A percentile compares a stretch with the other conserved stretches of the same genome.
Evolutionary conservation across 2,888 invertebrate species (phyloP).

Genomic region (Augochlorella aurata): DNA sequence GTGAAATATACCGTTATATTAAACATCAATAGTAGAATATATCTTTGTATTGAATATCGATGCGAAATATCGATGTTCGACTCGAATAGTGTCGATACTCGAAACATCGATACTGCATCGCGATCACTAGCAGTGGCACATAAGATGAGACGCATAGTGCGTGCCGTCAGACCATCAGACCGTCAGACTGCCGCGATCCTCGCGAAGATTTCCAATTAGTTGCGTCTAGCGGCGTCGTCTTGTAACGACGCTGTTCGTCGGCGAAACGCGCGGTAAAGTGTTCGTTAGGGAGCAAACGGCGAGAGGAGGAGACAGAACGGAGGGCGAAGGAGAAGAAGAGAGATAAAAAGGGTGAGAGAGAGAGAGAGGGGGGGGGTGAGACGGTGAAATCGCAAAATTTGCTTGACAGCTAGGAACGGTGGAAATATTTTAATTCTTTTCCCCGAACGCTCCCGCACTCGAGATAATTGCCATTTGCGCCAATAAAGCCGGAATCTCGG

Average conservation of each 20-base stretch:
- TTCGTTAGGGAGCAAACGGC: slow-evolving; percentile 51
- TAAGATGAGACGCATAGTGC: neutral
- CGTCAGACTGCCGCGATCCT: slow-evolving; percentile 2
- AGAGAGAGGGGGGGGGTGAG: slow-evolving; percentile 10
- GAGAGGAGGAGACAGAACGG: slow-evolving; percentile 12
- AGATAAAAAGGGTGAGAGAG: neutral
- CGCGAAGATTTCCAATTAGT: slow-evolving; percentile 60
- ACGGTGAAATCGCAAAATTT: slow-evolving; percentile 59
- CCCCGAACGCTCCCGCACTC: slow-evolving; percentile 55
- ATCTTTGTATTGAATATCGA: no score
- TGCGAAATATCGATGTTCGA: no score
- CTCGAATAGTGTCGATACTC: no score
- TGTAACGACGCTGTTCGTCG: slow-evolving; percentile 45
- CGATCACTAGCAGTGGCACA: neutral
- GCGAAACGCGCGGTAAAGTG: slow-evolving; percentile 39
- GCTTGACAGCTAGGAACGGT: slow-evolving; percentile 58
- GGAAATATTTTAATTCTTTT: slow-evolving; percentile 67
- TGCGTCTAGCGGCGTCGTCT: slow-evolving; percentile 41
- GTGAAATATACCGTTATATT: no score
- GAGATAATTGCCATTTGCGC: slow-evolving; percentile 70
- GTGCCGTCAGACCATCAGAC: neutral
- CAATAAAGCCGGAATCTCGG: slow-evolving; percentile 66
- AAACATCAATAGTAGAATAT: no score
- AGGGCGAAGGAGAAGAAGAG: neutral
- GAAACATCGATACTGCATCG: no score